These are phyloP conservation scores for Acanthaster planci DNA, from an alignment of 35 echinoderm and acorn worm species.

Conservation along the genomic window DNA sequence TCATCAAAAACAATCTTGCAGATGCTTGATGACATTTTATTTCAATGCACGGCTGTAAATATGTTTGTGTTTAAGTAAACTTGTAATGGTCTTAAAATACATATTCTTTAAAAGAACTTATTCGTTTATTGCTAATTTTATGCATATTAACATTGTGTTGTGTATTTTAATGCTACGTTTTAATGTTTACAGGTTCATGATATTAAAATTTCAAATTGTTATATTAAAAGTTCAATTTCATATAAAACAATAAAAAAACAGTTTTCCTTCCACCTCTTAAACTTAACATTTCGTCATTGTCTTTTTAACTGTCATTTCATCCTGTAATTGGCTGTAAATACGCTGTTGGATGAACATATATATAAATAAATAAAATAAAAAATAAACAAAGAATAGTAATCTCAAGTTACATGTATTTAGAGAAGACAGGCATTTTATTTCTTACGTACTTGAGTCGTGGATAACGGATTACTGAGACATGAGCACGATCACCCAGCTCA, in stretches of 20 bases:
- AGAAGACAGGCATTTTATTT: neutral
- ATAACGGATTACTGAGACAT: neutral
- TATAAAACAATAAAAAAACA: neutral
- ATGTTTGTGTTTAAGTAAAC: too few relatives aligned
- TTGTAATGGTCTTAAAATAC: too few relatives aligned
- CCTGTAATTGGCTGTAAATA: neutral
- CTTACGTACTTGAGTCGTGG: slow-evolving; percentile 9
- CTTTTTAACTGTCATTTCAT: neutral
- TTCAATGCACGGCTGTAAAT: too few relatives aligned
- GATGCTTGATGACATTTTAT: too few relatives aligned
- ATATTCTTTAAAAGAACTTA: too few relatives aligned
- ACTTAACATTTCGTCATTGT: neutral
- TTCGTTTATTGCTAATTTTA: too few relatives aligned
- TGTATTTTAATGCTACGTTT: too few relatives aligned
- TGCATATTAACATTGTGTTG: too few relatives aligned
- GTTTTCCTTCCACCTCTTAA: neutral
- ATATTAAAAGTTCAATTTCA: neutral
- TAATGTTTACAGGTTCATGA: too few relatives aligned
- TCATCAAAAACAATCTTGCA: too few relatives aligned
- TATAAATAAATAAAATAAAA: neutral
- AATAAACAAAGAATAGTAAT: neutral
- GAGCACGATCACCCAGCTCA: neutral
- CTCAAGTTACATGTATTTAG: neutral
- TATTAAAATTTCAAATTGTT: neutral
- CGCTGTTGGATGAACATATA: too few relatives aligned